Evolutionary conservation across 2,113 vertebrate species (phyloP), one percentile per base, ranked within the genome.

Genomic region (Aix galericulata): DNA sequence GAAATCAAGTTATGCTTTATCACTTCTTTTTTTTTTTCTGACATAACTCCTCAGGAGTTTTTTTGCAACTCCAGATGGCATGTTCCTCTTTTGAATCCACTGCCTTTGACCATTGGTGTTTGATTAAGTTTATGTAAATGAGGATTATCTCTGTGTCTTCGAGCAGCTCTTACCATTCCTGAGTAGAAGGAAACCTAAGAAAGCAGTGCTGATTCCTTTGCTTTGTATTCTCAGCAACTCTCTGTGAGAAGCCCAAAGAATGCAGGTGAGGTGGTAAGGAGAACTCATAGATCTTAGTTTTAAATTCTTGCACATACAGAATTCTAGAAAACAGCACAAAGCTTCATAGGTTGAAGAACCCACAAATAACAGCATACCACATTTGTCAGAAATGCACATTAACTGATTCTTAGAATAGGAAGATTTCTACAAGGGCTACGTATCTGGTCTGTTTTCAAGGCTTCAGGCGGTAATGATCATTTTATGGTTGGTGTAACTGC

Each of bases 61-160:
- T 50, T 20, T 88, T 94, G 68, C 53, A 92, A 66, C 13, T 95
- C 59, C 86, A 71, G 55, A 77, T 87, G 74, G 38, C 48, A 9
- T 56, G 27, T 75, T 86, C 67, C 16, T 76, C 67, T 85, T 94
- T 91, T 82, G 75, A 94, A 95, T 63, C 82, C 58, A 25, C 55
- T 86, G 71, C 55, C 44, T 94, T 96, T 95, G 88, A 77, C 95
- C 85, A 44, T 14, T 73, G 79, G 29, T 40, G 67, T 96, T 96
- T 93, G 90, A 85, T 89, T 89, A 91, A 52, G 29, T 91, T 82
- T 66, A 77, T 86, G 82, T 88, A 91, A 86, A 93, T 90, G 40
- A 92, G 59, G 59, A 74, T 66, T 86, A n/a, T 74, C 14, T 81
- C 26, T 55, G n/a, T 95, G 71, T 82, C 75, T 96, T 89, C 91